phyloP scores from a whole-genome alignment of 2,113 vertebrate genomes.

The Pleuronectes platessa region DNA sequence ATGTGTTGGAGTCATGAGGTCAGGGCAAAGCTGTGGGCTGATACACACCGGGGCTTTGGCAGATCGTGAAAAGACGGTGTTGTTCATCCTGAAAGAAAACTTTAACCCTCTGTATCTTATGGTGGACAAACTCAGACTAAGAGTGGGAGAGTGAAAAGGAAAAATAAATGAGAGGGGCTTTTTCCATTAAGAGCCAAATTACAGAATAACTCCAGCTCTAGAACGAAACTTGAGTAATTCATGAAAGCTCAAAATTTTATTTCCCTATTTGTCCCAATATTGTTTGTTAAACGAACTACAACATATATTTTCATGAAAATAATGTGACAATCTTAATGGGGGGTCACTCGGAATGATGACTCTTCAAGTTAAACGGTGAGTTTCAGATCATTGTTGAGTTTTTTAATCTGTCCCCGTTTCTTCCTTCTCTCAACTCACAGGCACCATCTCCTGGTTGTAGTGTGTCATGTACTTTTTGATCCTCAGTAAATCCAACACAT shows the following conservation, averaged over 20 bases:
- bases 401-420: neutral
- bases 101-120: neutral
- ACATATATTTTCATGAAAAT: too few species aligned
- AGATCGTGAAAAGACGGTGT: conserved; percentile 7
- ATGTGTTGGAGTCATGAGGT: neutral
- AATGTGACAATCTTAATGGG: too few species aligned
- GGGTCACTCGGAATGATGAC: neutral
- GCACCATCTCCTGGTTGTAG: conserved; percentile 53
- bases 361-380: too few species aligned
- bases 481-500: conserved; percentile 8
- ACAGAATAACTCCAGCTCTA: neutral
- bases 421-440: conserved; percentile 19
- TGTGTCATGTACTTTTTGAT: conserved; percentile 15
- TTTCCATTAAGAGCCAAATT: neutral
- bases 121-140: neutral
- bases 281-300: neutral
- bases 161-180: neutral
- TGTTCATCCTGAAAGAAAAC: conserved; percentile 22
- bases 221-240: too few species aligned
- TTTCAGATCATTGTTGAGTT: too few species aligned
- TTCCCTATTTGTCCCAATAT: too few species aligned
- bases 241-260: too few species aligned
- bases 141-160: neutral
- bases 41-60: neutral
- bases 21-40: neutral